A percentile compares a stretch with the other conserved stretches of the same genome.
phyloP scores from a whole-genome alignment of 53 echinoderm and acorn worm genomes.

The Zoroaster sp. region DNA sequence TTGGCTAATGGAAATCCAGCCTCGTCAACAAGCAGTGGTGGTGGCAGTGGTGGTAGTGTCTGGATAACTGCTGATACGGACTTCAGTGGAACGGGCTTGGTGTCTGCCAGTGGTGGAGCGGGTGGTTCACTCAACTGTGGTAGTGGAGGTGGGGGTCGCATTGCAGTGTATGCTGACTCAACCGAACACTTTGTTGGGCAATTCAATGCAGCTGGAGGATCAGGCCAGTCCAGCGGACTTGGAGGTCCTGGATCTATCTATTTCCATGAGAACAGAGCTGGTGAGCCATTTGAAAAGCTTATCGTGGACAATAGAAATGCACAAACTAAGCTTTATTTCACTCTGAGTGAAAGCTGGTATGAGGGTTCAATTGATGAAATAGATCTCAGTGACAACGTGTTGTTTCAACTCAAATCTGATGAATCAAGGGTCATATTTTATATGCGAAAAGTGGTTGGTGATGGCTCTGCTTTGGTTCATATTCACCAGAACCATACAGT shows the following conservation, averaged over 20 bases:
- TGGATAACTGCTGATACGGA: conserved; percentile 50
- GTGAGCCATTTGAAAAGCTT: conserved; percentile 55
- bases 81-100: conserved; percentile 66
- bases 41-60: conserved; percentile 85
- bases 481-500: conserved; percentile 74
- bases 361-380: conserved; percentile 75
- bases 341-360: conserved; percentile 73
- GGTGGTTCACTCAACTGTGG: conserved; percentile 56
- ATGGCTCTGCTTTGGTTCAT: conserved; percentile 86
- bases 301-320: conserved; percentile 76
- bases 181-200: conserved; percentile 55
- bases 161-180: conserved; percentile 67
- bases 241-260: conserved; percentile 93
- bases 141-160: conserved; percentile 88
- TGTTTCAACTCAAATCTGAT: conserved; percentile 76
- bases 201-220: conserved; percentile 74
- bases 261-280: conserved; percentile 40
- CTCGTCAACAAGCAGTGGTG: conserved; percentile 37
- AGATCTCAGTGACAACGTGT: conserved; percentile 77
- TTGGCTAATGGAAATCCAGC: conserved; percentile 58
- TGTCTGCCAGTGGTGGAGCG: conserved; percentile 78
- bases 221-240: conserved; percentile 28
- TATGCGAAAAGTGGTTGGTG: conserved; percentile 78
- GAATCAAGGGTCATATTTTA: conserved; percentile 35
- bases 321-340: conserved; percentile 77